Conservation (phyloP, 1,140 invertebrate genomes). For the Drosophila asahinai region DNA sequence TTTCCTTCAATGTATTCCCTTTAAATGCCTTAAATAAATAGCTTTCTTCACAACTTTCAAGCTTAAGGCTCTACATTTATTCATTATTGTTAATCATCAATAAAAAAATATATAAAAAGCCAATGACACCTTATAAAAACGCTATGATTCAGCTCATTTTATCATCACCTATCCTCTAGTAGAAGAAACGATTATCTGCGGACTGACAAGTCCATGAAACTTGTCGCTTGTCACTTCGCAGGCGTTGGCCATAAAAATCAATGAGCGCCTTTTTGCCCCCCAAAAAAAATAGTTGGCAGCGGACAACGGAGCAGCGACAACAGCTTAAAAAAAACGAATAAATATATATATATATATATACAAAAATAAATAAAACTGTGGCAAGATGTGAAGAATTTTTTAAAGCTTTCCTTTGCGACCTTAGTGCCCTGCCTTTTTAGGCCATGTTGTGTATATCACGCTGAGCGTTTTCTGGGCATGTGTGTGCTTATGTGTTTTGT, state of each 20-base stretch:
- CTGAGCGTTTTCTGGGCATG: constrained; percentile 10
- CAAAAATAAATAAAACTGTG: constrained; percentile 42
- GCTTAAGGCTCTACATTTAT: not conserved
- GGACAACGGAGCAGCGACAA: constrained; percentile 45
- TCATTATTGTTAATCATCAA: constrained; percentile 14
- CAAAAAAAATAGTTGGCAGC: constrained; percentile 64
- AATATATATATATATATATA: constrained; percentile 3
- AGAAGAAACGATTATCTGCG: constrained; percentile 42
- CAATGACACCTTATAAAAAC: constrained; percentile 22
- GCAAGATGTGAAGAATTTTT: constrained; percentile 62
- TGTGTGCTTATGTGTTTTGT: constrained; percentile 42
- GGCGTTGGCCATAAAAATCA: constrained; percentile 79
- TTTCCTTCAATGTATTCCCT: not conserved
- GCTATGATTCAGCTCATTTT: constrained; percentile 17
- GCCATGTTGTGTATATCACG: constrained; percentile 28
- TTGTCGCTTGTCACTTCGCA: constrained; percentile 57
- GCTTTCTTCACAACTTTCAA: not conserved
- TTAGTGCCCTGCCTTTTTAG: constrained; percentile 55
- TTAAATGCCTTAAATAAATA: not conserved
- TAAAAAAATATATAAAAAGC: not conserved
- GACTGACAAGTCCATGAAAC: constrained; percentile 44
- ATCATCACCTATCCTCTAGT: not conserved
- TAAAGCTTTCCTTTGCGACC: constrained; percentile 66
- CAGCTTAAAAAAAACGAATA: constrained; percentile 24
- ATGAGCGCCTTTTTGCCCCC: constrained; percentile 59